Evolutionary conservation across 2,888 invertebrate species (phyloP).

Genomic region (Dicycla oo): DNA sequence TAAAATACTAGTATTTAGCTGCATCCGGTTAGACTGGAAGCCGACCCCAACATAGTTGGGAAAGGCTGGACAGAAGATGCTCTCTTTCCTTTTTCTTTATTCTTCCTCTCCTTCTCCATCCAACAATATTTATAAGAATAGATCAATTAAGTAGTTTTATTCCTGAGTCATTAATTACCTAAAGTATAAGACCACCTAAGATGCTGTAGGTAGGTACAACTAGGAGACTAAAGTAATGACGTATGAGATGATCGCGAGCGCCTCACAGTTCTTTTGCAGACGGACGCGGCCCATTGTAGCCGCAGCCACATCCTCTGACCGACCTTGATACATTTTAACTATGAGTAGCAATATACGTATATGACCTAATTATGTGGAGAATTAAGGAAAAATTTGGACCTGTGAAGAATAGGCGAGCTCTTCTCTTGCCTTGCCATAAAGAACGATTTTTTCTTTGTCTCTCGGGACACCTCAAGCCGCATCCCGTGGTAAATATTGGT

Average conservation of each 20-base stretch:
- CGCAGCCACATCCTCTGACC: slow-evolving; percentile 36
- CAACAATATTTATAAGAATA: too few species aligned
- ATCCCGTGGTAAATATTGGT: too few species aligned
- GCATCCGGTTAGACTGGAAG: too few species aligned
- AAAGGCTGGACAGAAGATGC: too few species aligned
- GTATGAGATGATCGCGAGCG: slow-evolving; percentile 1
- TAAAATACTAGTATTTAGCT: too few species aligned
- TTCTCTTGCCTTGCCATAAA: too few species aligned
- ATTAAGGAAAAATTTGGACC: background rate
- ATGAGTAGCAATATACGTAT: background rate
- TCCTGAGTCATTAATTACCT: background rate
- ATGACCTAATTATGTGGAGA: background rate
- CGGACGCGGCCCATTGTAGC: slow-evolving; percentile 43
- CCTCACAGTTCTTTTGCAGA: slow-evolving; percentile 1
- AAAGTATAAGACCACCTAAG: background rate
- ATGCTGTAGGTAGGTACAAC: background rate
- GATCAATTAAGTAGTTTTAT: background rate
- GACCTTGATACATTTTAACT: slow-evolving; percentile 15
- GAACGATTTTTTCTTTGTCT: too few species aligned
- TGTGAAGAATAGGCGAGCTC: background rate
- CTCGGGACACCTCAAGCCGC: too few species aligned
- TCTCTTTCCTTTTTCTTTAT: too few species aligned
- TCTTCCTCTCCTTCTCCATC: too few species aligned
- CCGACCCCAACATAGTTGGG: too few species aligned
- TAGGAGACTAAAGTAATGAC: background rate